Percentiles rank a stretch among this genome's conserved stretches.
Evolutionary conservation across 1,140 invertebrate genomes (phyloP).

Genomic region (Drosophila littoralis): DNA sequence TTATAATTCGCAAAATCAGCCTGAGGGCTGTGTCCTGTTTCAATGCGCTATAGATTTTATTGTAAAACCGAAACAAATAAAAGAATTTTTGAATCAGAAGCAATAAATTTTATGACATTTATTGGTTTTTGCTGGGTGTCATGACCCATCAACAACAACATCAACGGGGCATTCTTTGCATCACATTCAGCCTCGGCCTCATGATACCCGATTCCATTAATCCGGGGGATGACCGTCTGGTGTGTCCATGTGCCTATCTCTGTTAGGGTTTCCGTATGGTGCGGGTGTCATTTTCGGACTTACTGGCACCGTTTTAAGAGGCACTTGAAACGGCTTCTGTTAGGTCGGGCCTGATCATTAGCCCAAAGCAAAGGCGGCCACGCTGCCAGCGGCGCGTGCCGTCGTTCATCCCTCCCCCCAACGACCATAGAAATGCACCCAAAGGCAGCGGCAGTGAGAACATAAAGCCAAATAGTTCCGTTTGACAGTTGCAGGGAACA

Average conservation of each 20-base stretch:
- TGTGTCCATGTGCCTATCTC: conserved; percentile 12
- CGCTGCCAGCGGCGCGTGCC: conserved; percentile 34
- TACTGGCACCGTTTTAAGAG: conserved; percentile 44
- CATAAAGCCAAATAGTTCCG: conserved; percentile 70
- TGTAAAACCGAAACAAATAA: conserved; percentile 74
- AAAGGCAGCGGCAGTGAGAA: conserved; percentile 17
- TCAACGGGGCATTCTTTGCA: conserved; percentile 57
- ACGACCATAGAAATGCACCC: conserved; percentile 63
- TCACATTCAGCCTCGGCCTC: conserved; percentile 53
- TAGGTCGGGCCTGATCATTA: conserved; percentile 63
- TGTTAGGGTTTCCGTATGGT: conserved; percentile 24
- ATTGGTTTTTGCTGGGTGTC: conserved; percentile 77
- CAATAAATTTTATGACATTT: conserved; percentile 84
- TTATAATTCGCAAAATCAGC: neutral
- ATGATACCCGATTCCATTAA: conserved; percentile 66
- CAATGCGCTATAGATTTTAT: conserved; percentile 29
- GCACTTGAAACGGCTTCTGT: conserved; percentile 70
- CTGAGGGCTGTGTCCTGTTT: conserved; percentile 25
- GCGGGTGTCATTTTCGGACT: conserved; percentile 46
- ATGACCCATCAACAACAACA: conserved; percentile 42
- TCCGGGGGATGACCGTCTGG: conserved; percentile 26
- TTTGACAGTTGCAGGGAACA: conserved; percentile 65
- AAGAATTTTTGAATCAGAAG: conserved; percentile 79
- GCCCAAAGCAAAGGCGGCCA: conserved; percentile 28
- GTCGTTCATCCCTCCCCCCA: conserved; percentile 16